These are phyloP conservation scores for Ischnus inquisitorius DNA, from an alignment of 2,888 invertebrate genomes.

Conservation along the genomic window DNA sequence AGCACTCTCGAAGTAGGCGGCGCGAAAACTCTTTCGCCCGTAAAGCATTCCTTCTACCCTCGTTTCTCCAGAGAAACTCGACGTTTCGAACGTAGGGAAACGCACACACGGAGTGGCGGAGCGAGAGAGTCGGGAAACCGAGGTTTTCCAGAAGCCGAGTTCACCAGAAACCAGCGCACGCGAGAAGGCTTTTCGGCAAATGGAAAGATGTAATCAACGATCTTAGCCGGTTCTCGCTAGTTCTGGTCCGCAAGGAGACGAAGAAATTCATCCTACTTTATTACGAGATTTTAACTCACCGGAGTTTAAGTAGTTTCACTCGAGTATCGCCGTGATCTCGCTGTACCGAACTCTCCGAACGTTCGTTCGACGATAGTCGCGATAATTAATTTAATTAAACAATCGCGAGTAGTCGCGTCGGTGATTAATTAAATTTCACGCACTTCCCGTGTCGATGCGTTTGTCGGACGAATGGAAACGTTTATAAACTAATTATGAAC, in stretches of 20 bases:
- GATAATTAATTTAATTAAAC: neutral
- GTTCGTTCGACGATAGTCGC: neutral
- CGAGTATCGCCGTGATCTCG: neutral
- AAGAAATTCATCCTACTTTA: conserved; percentile 39
- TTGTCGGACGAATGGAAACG: too few relatives aligned
- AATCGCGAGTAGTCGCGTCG: neutral
- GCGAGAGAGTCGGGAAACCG: conserved; percentile 43
- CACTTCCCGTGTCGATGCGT: neutral
- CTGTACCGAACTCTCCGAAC: neutral
- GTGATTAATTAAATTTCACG: neutral
- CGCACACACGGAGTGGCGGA: conserved; percentile 25
- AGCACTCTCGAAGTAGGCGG: conserved; percentile 67
- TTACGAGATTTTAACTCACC: conserved; percentile 41
- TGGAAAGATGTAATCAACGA: conserved; percentile 75
- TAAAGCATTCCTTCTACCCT: conserved; percentile 62
- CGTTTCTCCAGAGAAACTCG: conserved; percentile 50
- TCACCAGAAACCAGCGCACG: conserved; percentile 58
- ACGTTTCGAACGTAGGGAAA: conserved; percentile 47
- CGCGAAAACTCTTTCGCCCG: conserved; percentile 65
- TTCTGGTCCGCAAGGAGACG: conserved; percentile 13
- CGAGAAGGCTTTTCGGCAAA: conserved; percentile 69
- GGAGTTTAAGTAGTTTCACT: conserved; percentile 41
- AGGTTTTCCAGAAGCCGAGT: conserved; percentile 37
- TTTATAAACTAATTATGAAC: neutral
- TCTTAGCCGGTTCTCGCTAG: conserved; percentile 52